Conservation (phyloP, 2,888 invertebrate genomes). For the Eulithis testata region DNA sequence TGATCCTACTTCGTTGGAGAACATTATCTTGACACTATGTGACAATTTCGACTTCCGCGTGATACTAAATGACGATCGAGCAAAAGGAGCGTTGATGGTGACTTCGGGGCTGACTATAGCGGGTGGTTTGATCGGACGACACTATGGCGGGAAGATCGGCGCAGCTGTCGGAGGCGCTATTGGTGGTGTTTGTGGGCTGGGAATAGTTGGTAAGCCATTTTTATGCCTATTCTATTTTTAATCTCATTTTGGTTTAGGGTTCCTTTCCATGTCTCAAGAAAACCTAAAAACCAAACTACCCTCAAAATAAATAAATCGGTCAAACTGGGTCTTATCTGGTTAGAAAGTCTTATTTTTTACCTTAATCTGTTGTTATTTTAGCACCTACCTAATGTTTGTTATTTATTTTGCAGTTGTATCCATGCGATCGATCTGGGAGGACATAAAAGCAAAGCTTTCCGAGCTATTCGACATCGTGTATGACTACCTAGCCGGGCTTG, state of each 20-base stretch:
- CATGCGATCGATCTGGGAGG: slow-evolving; percentile 73
- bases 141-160: slow-evolving; percentile 72
- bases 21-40: slow-evolving; percentile 64
- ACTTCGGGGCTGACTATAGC: slow-evolving; percentile 70
- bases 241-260: neutral
- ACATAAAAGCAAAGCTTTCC: slow-evolving; percentile 61
- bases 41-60: slow-evolving; percentile 74
- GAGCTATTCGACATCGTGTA: slow-evolving; percentile 74
- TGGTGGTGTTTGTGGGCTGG: slow-evolving; percentile 74
- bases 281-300: neutral
- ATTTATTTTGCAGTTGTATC: slow-evolving; percentile 61
- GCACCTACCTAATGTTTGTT: too few species aligned
- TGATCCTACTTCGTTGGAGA: slow-evolving; percentile 63
- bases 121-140: slow-evolving; percentile 69
- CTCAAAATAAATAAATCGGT: neutral
- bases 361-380: too few species aligned
- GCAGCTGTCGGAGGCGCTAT: slow-evolving; percentile 72
- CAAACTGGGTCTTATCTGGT: too few species aligned
- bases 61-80: slow-evolving; percentile 56
- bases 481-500: slow-evolving; percentile 72
- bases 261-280: neutral
- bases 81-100: slow-evolving; percentile 60
- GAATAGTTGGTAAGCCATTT: slow-evolving; percentile 64
- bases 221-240: neutral
- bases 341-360: too few species aligned